These are phyloP conservation scores for Littorina saxatilis DNA, from an alignment of 1,140 invertebrate genomes.

Conservation along the genomic window DNA sequence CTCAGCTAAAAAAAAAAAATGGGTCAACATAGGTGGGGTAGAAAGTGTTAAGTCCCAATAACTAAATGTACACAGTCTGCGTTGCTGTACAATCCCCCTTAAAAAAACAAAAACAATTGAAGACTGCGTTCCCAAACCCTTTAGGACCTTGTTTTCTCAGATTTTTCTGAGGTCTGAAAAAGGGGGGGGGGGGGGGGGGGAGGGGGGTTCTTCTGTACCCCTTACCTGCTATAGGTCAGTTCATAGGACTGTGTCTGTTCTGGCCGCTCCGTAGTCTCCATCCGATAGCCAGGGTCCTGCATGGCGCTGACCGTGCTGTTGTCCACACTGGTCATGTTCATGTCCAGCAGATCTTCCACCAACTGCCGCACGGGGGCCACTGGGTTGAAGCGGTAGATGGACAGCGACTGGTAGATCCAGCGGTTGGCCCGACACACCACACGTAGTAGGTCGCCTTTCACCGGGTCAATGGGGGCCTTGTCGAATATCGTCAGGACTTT, in stretches of 20 bases:
- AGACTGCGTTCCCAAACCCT: too few species aligned
- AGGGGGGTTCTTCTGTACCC: not conserved
- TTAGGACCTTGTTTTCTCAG: too few species aligned
- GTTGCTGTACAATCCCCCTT: too few species aligned
- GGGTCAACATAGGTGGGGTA: too few species aligned
- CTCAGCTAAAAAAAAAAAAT: too few species aligned
- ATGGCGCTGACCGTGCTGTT: not conserved
- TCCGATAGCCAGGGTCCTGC: not conserved
- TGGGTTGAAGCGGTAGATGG: slow-evolving; percentile 1
- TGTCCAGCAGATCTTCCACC: not conserved
- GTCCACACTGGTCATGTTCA: not conserved
- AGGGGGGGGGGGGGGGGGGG: too few species aligned
- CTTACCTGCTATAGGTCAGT: slow-evolving; percentile 21
- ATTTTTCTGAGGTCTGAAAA: too few species aligned
- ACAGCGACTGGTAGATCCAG: slow-evolving; percentile 45
- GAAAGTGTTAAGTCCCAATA: too few species aligned
- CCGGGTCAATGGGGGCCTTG: not conserved
- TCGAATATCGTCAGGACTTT: not conserved
- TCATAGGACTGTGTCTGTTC: not conserved
- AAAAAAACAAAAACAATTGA: too few species aligned
- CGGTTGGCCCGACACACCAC: slow-evolving; percentile 50
- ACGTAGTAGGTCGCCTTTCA: slow-evolving; percentile 45
- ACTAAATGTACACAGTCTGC: too few species aligned
- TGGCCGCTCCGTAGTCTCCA: not conserved
- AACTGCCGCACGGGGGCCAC: not conserved